Evolutionary conservation across 2,113 vertebrate species (phyloP).

Genomic region (Myrmecophaga tridactyla): DNA sequence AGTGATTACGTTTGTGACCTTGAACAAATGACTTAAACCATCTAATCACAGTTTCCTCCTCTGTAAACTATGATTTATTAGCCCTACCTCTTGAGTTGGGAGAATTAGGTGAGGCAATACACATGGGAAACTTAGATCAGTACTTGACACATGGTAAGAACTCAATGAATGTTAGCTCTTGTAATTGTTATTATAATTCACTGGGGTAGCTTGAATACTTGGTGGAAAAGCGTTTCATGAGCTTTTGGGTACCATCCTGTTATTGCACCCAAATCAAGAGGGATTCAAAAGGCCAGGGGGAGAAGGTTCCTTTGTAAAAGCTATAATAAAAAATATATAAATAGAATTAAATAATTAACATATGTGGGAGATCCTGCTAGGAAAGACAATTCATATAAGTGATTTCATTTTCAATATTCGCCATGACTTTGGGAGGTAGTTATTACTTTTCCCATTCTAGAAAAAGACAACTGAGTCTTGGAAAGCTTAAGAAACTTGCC

Average conservation of each 20-base stretch:
- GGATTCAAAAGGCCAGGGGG: not conserved
- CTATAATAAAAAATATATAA: not conserved
- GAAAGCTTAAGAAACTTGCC: not conserved
- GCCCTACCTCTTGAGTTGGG: not conserved
- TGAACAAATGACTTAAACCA: not conserved
- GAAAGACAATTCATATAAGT: not conserved
- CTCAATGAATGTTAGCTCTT: not conserved
- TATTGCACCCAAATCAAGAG: not conserved
- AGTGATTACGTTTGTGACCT: not conserved
- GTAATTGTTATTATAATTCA: conserved; percentile 9
- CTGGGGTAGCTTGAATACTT: not conserved
- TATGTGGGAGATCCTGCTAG: not conserved
- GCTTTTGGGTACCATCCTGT: not conserved
- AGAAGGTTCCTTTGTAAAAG: conserved; percentile 8
- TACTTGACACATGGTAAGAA: not conserved
- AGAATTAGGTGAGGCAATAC: not conserved
- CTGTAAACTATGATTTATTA: not conserved
- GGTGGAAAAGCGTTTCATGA: not conserved
- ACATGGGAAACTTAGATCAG: not conserved
- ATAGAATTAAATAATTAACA: not conserved
- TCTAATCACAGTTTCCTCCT: not conserved
- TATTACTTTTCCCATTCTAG: not conserved
- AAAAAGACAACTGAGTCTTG: not conserved
- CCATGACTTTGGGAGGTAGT: not conserved
- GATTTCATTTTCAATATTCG: not conserved